Conservation (phyloP, 2,797 vertebrate species). For the Epinephelus awoara region DNA sequence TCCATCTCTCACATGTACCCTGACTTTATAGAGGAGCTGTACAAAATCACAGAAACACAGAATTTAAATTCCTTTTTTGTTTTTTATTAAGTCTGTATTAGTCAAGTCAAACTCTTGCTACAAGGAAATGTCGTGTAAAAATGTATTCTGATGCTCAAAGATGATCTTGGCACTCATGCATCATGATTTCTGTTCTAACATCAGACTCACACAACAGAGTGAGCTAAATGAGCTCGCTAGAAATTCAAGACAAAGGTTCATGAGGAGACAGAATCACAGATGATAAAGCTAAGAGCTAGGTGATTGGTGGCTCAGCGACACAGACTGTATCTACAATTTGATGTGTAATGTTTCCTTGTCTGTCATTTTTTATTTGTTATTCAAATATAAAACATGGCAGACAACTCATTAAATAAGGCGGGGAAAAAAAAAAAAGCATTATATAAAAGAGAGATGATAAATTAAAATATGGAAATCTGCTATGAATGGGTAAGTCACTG, state of each 20-base stretch:
- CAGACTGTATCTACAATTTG: background rate
- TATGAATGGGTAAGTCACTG: background rate
- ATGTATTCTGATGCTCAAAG: constrained; percentile 37
- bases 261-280: background rate
- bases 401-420: constrained; percentile 22
- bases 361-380: background rate
- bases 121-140: constrained; percentile 49
- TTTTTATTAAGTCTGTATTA: constrained; percentile 46
- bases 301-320: constrained; percentile 24
- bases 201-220: background rate
- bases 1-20: background rate
- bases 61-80: background rate
- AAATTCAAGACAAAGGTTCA: constrained; percentile 1
- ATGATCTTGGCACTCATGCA: constrained; percentile 45
- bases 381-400: constrained; percentile 11
- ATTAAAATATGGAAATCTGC: constrained; percentile 18
- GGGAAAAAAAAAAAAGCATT: background rate
- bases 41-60: background rate
- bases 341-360: background rate
- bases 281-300: background rate
- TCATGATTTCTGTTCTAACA: constrained; percentile 9
- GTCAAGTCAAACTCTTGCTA: constrained; percentile 49
- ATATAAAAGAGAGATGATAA: constrained; percentile 1
- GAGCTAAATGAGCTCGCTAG: background rate
- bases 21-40: background rate